Percentiles rank a stretch among this genome's conserved stretches.
Conservation (phyloP, 2,113 vertebrate species). For the Platichthys flesus region DNA sequence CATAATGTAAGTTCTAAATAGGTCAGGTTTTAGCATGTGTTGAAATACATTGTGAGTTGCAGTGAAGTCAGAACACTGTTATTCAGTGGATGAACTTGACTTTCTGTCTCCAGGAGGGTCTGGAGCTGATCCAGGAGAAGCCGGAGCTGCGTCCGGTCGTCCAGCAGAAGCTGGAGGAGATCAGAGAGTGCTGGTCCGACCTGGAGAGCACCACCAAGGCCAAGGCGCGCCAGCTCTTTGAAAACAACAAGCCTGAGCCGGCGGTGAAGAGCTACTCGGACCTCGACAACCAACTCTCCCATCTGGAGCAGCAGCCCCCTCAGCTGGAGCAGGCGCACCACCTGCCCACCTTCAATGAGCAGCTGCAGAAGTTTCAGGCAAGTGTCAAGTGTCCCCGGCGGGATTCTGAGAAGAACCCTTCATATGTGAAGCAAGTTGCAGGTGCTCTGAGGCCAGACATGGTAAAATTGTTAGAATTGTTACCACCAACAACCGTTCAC, state of each 20-base stretch:
- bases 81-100: background rate
- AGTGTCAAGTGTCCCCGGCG: slow-evolving; percentile 9
- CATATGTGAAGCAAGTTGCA: background rate
- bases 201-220: slow-evolving; percentile 91
- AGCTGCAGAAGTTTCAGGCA: slow-evolving; percentile 92
- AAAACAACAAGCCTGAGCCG: slow-evolving; percentile 90
- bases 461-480: background rate
- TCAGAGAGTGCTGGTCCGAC: slow-evolving; percentile 88
- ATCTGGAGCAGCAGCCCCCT: slow-evolving; percentile 86
- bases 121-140: slow-evolving; percentile 89
- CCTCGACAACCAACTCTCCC: slow-evolving; percentile 84
- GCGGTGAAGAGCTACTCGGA: slow-evolving; percentile 88
- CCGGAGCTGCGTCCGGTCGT: slow-evolving; percentile 88
- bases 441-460: background rate
- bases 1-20: slow-evolving; percentile 6
- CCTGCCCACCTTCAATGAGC: slow-evolving; percentile 90
- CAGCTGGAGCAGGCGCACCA: slow-evolving; percentile 88
- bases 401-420: background rate
- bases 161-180: slow-evolving; percentile 86
- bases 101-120: slow-evolving; percentile 84
- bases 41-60: background rate
- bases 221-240: slow-evolving; percentile 92
- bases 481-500: background rate
- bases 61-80: background rate
- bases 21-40: background rate